These are phyloP conservation scores for Calameuta idolon DNA, from an alignment of 2,888 invertebrate species.

Conservation along the genomic window DNA sequence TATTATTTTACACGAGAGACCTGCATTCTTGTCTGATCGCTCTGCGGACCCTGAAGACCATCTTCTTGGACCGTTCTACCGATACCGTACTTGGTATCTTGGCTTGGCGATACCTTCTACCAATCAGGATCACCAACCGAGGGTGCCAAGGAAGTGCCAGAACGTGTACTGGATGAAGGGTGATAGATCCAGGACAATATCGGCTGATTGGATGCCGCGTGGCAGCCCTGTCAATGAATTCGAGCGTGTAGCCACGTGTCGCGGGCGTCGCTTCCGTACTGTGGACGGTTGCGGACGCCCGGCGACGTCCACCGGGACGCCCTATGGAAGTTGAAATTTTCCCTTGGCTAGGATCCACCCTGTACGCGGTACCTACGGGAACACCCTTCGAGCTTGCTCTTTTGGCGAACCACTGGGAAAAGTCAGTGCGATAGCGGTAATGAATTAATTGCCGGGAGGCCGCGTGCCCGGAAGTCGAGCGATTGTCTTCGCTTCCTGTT, in stretches of 20 bases:
- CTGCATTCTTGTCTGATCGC: background rate
- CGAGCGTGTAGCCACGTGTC: constrained; percentile 53
- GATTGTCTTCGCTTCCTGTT: constrained; percentile 52
- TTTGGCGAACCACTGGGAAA: constrained; percentile 18
- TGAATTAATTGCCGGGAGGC: constrained; percentile 61
- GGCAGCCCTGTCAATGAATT: constrained; percentile 53
- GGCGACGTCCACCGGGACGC: background rate
- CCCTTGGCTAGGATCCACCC: background rate
- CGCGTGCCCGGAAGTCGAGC: constrained; percentile 60
- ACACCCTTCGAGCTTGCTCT: constrained; percentile 26
- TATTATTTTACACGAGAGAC: background rate
- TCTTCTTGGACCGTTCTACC: background rate
- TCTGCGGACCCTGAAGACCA: background rate
- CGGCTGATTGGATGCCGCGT: constrained; percentile 63
- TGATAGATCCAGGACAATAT: constrained; percentile 40
- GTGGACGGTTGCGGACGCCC: constrained; percentile 2
- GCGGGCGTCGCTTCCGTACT: constrained; percentile 28
- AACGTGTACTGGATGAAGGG: background rate
- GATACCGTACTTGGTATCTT: background rate
- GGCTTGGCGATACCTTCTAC: background rate
- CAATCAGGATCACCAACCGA: background rate
- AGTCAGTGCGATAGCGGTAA: constrained; percentile 43
- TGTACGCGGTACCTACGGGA: background rate
- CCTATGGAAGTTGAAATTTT: background rate
- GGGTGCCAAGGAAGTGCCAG: background rate